A percentile compares a stretch with the other conserved stretches of the same genome.
phyloP scores from a whole-genome alignment of 2,888 invertebrate genomes.

The Anticlea derivata region DNA sequence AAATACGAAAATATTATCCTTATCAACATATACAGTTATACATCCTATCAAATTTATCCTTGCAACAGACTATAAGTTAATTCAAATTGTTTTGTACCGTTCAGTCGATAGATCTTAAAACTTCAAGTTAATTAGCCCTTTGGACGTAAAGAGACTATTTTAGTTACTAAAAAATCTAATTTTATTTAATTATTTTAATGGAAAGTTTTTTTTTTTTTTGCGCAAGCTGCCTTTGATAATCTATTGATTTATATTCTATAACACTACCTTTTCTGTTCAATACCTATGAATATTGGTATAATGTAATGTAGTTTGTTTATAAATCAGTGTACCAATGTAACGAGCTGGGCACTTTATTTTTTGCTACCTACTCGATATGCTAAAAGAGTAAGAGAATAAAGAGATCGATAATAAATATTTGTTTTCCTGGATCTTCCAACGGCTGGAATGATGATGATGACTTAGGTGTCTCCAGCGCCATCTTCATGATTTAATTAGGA shows the following conservation, averaged over 20 bases:
- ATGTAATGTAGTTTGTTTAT: constrained; percentile 31
- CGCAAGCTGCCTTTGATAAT: constrained; percentile 9
- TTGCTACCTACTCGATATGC: constrained; percentile 48
- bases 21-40: not conserved
- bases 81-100: too few relatives aligned
- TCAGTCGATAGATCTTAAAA: too few relatives aligned
- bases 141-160: too few relatives aligned
- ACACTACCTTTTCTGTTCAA: constrained; percentile 18
- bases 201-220: not conserved
- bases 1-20: not conserved
- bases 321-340: constrained; percentile 41
- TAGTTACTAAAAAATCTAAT: too few relatives aligned
- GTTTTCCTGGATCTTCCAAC: constrained; percentile 8
- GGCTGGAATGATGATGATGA: too few relatives aligned
- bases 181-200: not conserved
- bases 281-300: constrained; percentile 21
- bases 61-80: too few relatives aligned
- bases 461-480: too few relatives aligned
- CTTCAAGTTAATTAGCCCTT: too few relatives aligned
- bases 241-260: not conserved
- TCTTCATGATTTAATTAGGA: too few relatives aligned
- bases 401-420: constrained; percentile 44
- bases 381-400: constrained; percentile 53
- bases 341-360: constrained; percentile 38
- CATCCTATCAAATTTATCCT: too few relatives aligned